phyloP scores from a whole-genome alignment of 2,797 vertebrate genomes.

The Ceryle rudis region DNA sequence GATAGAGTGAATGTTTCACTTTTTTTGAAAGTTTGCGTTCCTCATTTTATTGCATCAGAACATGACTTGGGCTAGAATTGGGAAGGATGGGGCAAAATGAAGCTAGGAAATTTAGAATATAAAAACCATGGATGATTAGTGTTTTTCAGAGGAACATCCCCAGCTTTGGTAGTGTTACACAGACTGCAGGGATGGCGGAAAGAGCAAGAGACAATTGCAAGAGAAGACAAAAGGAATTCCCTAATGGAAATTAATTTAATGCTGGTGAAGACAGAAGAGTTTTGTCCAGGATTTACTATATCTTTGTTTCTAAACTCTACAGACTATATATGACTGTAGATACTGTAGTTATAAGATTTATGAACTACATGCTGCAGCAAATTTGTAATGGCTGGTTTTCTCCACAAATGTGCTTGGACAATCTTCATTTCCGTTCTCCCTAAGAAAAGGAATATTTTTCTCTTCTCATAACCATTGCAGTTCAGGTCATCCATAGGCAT shows the following conservation, averaged over 20 bases:
- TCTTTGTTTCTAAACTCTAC: not conserved
- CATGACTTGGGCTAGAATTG: not conserved
- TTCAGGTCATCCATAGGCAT: not conserved
- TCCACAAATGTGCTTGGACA: not conserved
- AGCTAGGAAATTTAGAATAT: not conserved
- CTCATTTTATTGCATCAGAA: not conserved
- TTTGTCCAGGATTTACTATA: not conserved
- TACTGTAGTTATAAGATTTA: not conserved
- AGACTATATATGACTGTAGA: not conserved
- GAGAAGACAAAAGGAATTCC: not conserved
- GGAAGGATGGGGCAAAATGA: not conserved
- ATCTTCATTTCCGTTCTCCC: not conserved
- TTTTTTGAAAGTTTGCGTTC: not conserved
- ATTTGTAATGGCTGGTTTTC: not conserved
- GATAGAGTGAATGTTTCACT: not conserved
- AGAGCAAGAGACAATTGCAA: not conserved
- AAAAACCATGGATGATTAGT: not conserved
- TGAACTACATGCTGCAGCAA: not conserved
- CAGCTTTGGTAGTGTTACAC: not conserved
- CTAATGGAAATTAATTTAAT: not conserved
- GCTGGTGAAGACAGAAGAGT: not conserved
- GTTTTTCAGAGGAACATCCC: not conserved
- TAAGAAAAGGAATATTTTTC: not conserved
- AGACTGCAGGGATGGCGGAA: not conserved
- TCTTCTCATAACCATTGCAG: not conserved